Evolutionary conservation across 1,140 invertebrate species (phyloP), one percentile per base, ranked within the genome.

Genomic region (Polypedilum pembai): DNA sequence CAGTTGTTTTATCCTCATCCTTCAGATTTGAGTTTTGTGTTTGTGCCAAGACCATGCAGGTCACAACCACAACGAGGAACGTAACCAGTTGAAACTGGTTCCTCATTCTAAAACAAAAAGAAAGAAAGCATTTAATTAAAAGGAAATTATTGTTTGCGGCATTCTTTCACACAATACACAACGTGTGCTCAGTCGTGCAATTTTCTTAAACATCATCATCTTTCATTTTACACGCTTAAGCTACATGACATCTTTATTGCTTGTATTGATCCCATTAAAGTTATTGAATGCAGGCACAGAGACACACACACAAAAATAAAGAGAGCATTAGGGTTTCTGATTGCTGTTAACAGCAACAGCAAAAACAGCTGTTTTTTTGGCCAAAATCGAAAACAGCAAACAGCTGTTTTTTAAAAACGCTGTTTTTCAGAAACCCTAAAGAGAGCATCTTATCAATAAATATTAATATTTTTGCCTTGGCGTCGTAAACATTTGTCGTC

Each of bases 31-130:
- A 33, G 65, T 69, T 21, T 18, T 18, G 20, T 69, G 65, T 33
- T 33, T 33, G 65, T 69, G 18, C 8, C 17, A 1, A 18, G 65
- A 21, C 17, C 65, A 69, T 18, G 65, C 45, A 69, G n/a, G 65
- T 18, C 65, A 69, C 65, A 69, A 69, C 65, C 17, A n/a, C 17
- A 18, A 20, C 4, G 5, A 69, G 20, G 65, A 69, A 10, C 7
- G 20, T 20, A 18, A 69, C 65, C 65, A 69, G 65, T 12, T 21
- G 7, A n/a, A 69, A 69, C 65, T 69, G 65, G 65, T 18, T 69
- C 0, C 20, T 69, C 65, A 69, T 69, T 5, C 20, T 69, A 18
- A 18, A 18, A 7, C 7, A 8, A 15, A 1, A 56, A 18, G 17
- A 69, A 56, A 15, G 12, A 56, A 56, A 56, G 45, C 12, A 15